Evolutionary conservation across 2,797 vertebrate genomes (phyloP), one percentile per base, ranked within the genome.

Genomic region (Lutjanus campechanus): DNA sequence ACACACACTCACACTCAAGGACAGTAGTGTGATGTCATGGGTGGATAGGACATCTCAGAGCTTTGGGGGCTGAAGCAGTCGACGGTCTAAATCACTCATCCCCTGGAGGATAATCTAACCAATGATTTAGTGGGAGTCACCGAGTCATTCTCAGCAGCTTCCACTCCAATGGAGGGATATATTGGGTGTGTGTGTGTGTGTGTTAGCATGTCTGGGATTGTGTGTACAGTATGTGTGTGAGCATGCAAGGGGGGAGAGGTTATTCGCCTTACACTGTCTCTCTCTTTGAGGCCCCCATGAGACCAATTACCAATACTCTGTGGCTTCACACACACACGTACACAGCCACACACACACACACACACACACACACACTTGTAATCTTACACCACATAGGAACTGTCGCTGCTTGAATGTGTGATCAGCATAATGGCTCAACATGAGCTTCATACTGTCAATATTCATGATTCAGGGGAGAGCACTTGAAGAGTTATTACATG

Each of bases 111-210:
- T 89, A 86, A 92, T 91, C 86, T 83, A 83, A 77, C 81, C 75
- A 81, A 64, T 91, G 90, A 92, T 89, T 92, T 88, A 89, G 69
- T 77, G 79, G 83, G 74, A 87, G 85, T 86, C 80, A 73, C 73
- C 2, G 22, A 88, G 87, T 79, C 69, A 78, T 76, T 85, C 72
- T 77, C 60, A 69, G 71, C 36, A 73, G 78, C 80, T 88, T 90
- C 85, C 76, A 77, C 76, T 84, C 81, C 72, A 83, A 17, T 73
- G 81, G 72, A 85, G 72, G 71, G 73, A 80, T 85, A 74, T 86
- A 83, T 84, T 77, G 67, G 49, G 72, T 81, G 78, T 56, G 54
- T 82, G 36, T 69, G 61, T 72, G 36, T 55, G 58, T 25, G 47
- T 54, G 16, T 49, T 40, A 46, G 22, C 29, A 64, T 59, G 46